Percentiles rank a stretch among this genome's conserved stretches.
Evolutionary conservation across 2,113 vertebrate genomes (phyloP).

Genomic region (Neodontobutis hainanensis): DNA sequence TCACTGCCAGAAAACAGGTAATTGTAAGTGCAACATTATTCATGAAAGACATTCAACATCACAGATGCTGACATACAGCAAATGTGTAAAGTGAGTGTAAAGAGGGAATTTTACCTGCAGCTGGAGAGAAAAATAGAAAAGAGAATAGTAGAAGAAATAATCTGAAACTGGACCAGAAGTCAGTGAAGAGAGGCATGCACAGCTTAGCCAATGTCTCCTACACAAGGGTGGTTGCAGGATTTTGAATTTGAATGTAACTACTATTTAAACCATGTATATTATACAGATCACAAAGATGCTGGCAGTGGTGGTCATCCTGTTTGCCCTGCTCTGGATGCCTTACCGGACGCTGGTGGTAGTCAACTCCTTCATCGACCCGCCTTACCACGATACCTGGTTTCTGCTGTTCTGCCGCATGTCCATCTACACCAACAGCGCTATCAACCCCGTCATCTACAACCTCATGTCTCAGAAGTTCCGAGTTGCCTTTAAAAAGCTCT

Average conservation of each 20-base stretch:
- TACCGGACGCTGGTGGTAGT: constrained; percentile 85
- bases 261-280: neutral
- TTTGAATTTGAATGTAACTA: too few relatives aligned
- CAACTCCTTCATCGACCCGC: constrained; percentile 86
- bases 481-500: constrained; percentile 82
- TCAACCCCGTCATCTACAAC: constrained; percentile 87
- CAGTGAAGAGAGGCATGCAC: too few relatives aligned
- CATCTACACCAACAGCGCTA: constrained; percentile 86
- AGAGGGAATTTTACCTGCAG: too few relatives aligned
- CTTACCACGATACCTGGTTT: constrained; percentile 84
- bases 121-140: too few relatives aligned
- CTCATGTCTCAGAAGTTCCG: constrained; percentile 89
- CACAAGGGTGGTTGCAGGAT: too few relatives aligned
- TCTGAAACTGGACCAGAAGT: too few relatives aligned
- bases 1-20: constrained; percentile 85
- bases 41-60: too few relatives aligned
- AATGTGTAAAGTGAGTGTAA: too few relatives aligned
- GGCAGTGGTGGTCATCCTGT: constrained; percentile 85
- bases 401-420: constrained; percentile 87
- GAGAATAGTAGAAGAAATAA: too few relatives aligned
- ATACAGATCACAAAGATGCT: constrained; percentile 88
- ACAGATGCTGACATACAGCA: too few relatives aligned
- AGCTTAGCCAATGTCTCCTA: too few relatives aligned
- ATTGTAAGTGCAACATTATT: neutral
- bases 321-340: constrained; percentile 87